Conservation (phyloP, 2,113 vertebrate genomes). For the Melanerpes aurifrons region DNA sequence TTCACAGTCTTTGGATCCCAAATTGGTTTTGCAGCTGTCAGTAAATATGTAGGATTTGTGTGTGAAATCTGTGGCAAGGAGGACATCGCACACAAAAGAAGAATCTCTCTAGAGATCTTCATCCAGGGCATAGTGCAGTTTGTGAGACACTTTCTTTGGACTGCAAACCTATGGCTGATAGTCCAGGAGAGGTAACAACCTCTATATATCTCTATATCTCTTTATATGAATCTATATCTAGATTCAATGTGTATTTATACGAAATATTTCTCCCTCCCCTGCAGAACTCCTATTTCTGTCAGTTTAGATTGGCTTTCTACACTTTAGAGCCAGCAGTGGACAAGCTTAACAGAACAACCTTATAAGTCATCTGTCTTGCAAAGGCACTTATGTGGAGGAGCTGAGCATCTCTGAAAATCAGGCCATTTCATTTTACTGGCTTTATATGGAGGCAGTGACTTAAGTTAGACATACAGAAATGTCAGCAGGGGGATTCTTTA, state of each 20-base stretch:
- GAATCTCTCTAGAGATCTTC: neutral
- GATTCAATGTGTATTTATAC: neutral
- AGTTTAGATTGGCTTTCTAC: conserved; percentile 36
- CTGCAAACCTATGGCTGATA: neutral
- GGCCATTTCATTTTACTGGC: conserved; percentile 29
- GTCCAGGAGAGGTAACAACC: neutral
- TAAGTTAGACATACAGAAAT: conserved; percentile 10
- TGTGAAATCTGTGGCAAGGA: neutral
- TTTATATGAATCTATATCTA: neutral
- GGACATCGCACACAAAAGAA: neutral
- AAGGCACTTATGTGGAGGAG: neutral
- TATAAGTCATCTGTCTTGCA: conserved; percentile 48
- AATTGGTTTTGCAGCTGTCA: neutral
- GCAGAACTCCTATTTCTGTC: conserved; percentile 21
- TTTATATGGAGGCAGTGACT: neutral
- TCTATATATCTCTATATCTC: neutral
- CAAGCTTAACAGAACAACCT: conserved; percentile 21
- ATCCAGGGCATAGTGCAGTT: neutral
- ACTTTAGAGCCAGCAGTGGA: conserved; percentile 29
- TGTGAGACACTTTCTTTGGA: neutral
- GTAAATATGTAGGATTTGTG: neutral
- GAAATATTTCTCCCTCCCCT: neutral
- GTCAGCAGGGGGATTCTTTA: conserved; percentile 10
- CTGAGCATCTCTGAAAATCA: conserved; percentile 23
- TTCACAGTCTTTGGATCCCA: neutral